These are phyloP conservation scores for Dermatemys mawii DNA, from an alignment of 2,113 vertebrate genomes.

Conservation along the genomic window DNA sequence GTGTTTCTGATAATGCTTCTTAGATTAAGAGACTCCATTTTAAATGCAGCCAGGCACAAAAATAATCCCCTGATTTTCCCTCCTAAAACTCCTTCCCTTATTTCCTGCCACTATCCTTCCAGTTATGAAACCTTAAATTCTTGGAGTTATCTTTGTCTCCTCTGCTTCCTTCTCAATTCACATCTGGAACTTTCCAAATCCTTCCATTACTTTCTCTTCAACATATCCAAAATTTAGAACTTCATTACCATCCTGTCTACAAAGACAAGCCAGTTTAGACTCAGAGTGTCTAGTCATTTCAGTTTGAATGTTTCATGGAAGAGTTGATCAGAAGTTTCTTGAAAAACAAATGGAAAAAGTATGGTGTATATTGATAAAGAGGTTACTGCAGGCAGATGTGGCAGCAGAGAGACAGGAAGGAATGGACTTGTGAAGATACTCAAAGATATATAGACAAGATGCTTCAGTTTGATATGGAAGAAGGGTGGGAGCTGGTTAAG, in stretches of 20 bases:
- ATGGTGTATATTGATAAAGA: not conserved
- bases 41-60: not conserved
- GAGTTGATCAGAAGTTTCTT: not conserved
- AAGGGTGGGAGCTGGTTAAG: not conserved
- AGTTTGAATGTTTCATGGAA: not conserved
- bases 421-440: not conserved
- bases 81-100: not conserved
- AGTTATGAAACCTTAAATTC: not conserved
- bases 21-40: not conserved
- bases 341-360: not conserved
- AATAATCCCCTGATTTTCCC: not conserved
- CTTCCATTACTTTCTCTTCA: slow-evolving; percentile 1
- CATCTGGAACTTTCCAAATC: not conserved
- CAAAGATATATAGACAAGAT: not conserved
- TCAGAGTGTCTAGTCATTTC: not conserved
- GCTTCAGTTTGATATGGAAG: not conserved
- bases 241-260: not conserved
- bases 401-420: not conserved
- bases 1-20: not conserved
- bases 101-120: not conserved
- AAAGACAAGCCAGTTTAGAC: not conserved
- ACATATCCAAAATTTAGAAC: slow-evolving; percentile 2
- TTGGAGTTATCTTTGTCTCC: not conserved
- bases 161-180: not conserved
- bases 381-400: not conserved